Evolutionary conservation across 2,888 invertebrate genomes (phyloP).

Genomic region (Odontothrips loti): DNA sequence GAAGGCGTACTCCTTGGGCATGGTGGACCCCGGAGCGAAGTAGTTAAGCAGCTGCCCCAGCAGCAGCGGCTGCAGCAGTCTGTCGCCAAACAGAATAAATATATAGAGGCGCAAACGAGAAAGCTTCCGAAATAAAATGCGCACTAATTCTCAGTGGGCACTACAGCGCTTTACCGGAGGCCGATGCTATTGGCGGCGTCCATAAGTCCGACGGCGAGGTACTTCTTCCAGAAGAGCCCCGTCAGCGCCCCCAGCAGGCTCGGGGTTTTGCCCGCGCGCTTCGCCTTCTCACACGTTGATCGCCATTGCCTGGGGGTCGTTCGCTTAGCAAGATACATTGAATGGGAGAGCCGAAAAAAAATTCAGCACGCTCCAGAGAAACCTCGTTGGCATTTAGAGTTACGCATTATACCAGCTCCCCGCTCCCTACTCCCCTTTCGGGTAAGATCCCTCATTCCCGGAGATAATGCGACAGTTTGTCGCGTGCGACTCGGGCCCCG

Average conservation of each 20-base stretch:
- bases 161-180: not conserved
- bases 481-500: not conserved
- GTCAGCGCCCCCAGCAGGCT: not conserved
- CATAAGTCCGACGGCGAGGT: not conserved
- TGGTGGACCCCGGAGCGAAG: constrained; percentile 44
- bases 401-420: not conserved
- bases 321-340: not conserved
- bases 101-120: not conserved
- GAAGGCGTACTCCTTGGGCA: constrained; percentile 56
- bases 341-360: too few relatives aligned
- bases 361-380: too few relatives aligned
- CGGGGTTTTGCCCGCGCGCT: not conserved
- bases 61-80: constrained; percentile 60
- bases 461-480: constrained; percentile 11
- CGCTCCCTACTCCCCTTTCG: not conserved
- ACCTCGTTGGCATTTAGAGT: too few relatives aligned
- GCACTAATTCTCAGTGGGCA: not conserved
- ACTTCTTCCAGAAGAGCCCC: not conserved
- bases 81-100: constrained; percentile 31
- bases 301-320: not conserved
- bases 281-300: not conserved
- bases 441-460: not conserved
- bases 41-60: constrained; percentile 59
- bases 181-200: constrained; percentile 4
- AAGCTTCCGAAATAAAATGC: not conserved